Evolutionary conservation across 2,888 invertebrate species (phyloP).

Genomic region (Netelia fuscicornis): DNA sequence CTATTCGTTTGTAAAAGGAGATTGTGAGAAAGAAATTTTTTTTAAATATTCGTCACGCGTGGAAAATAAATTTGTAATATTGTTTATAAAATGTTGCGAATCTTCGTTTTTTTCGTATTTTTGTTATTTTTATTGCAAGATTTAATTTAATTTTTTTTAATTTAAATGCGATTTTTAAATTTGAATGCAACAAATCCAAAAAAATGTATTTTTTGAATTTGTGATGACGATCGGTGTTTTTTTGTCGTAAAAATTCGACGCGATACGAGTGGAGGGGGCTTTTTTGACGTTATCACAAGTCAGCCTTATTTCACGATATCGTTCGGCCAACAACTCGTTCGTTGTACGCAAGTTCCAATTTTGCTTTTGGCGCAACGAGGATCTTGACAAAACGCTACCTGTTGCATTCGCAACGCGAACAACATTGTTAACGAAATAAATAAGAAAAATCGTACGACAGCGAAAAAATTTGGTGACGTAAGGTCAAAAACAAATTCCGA

Average conservation of each 20-base stretch:
- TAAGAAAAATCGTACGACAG: background rate
- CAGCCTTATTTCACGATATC: conserved; percentile 45
- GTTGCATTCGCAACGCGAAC: conserved; percentile 10
- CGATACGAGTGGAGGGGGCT: conserved; percentile 14
- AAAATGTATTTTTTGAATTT: background rate
- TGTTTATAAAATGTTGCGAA: background rate
- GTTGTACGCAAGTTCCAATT: background rate
- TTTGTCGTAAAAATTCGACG: background rate
- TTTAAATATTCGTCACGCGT: background rate
- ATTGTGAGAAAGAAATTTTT: background rate
- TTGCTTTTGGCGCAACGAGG: background rate
- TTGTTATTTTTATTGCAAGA: background rate
- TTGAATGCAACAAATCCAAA: background rate
- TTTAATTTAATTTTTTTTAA: background rate
- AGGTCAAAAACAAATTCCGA: background rate
- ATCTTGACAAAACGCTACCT: conserved; percentile 22
- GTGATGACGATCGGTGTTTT: background rate
- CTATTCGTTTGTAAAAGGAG: background rate
- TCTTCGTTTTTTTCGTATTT: too few relatives aligned
- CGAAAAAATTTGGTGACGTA: background rate
- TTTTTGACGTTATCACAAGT: conserved; percentile 51
- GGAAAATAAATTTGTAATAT: background rate
- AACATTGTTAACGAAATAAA: conserved; percentile 1
- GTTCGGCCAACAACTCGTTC: background rate
- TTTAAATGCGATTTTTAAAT: background rate